Base-by-base conservation (phyloP, 2,113 vertebrate genomes). In the Limnothrissa miodon region DNA sequence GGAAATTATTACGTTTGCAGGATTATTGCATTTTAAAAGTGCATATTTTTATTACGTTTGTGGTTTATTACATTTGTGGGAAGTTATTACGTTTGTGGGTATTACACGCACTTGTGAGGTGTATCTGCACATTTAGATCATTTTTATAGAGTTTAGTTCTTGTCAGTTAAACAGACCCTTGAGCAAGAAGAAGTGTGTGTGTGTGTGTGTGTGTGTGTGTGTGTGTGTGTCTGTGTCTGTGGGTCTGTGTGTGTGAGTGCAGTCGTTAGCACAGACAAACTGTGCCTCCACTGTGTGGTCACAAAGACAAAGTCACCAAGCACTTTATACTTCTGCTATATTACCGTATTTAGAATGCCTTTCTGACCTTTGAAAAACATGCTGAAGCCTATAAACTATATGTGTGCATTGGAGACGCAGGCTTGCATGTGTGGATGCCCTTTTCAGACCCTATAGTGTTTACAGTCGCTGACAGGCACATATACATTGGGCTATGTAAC, bases 401-500 rank as follows among this genome's bases (percentile, higher is more conserved):
- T 74, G 66, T 74, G 66, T 74, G 66, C n/a, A n/a, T n/a, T n/a
- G n/a, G n/a, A n/a, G 0, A 29, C 25, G 13, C n/a, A 2, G 7
- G 59, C 25, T 13, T 66, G 59, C 62, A 33, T 36, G 29, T 70
- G 11, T 33, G n/a, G 56, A 62, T 29, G 59, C 6, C 25, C 25
- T 25, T 62, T 29, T 62, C 25, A 36, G 66, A 74, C 66, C 66
- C 36, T 29, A 19, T 74, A 74, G 66, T 74, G 66, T 74, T 74
- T 39, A 74, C 66, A 36, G 66, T 11, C n/a, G n/a, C 66, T 36
- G 66, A 36, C 66, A 74, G 33, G 66, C 66, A 29, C 29, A 74
- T 74, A 74, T 74, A 36, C 66, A 74, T 74, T 36, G 66, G 36
- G 66, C 66, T 74, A 17, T 29, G 66, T 74, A 74, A 74, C 33